Evolutionary conservation across 2,888 invertebrate species (phyloP), one percentile per base, ranked within the genome.

Genomic region (Gandaritis pyraliata): DNA sequence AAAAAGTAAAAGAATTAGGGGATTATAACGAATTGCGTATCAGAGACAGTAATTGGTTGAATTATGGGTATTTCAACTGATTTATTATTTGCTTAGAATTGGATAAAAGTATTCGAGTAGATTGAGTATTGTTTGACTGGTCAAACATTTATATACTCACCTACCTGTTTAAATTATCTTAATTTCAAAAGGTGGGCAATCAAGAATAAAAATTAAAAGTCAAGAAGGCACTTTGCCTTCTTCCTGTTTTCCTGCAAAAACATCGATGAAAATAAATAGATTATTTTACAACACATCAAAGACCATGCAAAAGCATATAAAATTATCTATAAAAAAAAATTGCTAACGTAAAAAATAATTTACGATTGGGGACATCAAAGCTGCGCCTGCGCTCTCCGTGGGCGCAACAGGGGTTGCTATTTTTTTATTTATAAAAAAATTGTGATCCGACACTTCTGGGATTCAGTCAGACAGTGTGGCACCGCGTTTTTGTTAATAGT

Each of bases 391-490:
- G 74, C 72, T 77, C 73, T 81, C 81, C 76, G 78, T 78, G 77
- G 74, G 69, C 75, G 68, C 81, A 77, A 76, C 70, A 74, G 77
- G 75, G 81, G 78, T 73, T 79, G 81, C 71, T 72, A 72, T 78
- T 85, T 88, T 88, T 87, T 82, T 74, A 69, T 66, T 81, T 33
- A 33, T 10, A 33, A 8, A 33, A 85, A 82, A 81, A 72, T 81
- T 79, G 80, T 75, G 71, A 76, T 79, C 64, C 65, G 71, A 66
- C 72, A 71, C 72, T 71, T 64, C 74, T 75, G 72, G 75, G 74
- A 67, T 64, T 69, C 67, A 48, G 68, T 72, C 81, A 90, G 90
- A 90, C 90, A 83, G 82, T 79, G 76, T 81, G 90, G 89, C 90
- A 86, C 86, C 88, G 72, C 52, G 70, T 79, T 86, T 87, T 86